A percentile compares a stretch with the other conserved stretches of the same genome.
Evolutionary conservation across 2,797 vertebrate genomes (phyloP).

Genomic region (Bradypodion ventrale): DNA sequence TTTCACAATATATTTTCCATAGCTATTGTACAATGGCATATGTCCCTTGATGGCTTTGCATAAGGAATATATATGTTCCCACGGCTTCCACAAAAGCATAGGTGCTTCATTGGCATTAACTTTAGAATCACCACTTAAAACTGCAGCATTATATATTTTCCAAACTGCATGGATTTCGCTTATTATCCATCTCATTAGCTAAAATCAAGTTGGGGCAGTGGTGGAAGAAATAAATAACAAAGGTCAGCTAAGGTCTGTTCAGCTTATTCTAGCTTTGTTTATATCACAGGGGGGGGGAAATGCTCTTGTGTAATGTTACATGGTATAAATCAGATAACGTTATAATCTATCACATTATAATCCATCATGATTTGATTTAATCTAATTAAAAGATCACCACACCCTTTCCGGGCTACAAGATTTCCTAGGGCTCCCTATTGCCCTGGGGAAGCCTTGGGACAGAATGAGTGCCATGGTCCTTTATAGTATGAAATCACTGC

Average conservation of each 20-base stretch:
- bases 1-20: conserved; percentile 90
- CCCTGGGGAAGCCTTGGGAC: too few relatives aligned
- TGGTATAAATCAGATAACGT: too few relatives aligned
- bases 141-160: conserved; percentile 74
- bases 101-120: conserved; percentile 47
- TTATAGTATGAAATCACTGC: too few relatives aligned
- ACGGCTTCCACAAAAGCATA: conserved; percentile 84
- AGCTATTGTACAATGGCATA: conserved; percentile 86
- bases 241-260: neutral
- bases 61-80: conserved; percentile 93
- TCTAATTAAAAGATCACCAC: too few relatives aligned
- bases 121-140: conserved; percentile 57
- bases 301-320: too few relatives aligned
- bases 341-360: too few relatives aligned
- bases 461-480: too few relatives aligned
- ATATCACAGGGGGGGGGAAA: neutral
- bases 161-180: conserved; percentile 88
- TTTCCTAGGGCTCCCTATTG: too few relatives aligned
- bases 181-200: conserved; percentile 94
- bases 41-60: conserved; percentile 85
- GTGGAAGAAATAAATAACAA: neutral
- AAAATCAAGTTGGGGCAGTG: conserved; percentile 27
- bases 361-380: too few relatives aligned
- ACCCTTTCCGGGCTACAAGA: too few relatives aligned
- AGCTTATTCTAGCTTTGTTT: neutral